Percentiles rank a stretch among this genome's conserved stretches.
Evolutionary conservation across 2,113 vertebrate species (phyloP).

Genomic region (Nerophis lumbriciformis): DNA sequence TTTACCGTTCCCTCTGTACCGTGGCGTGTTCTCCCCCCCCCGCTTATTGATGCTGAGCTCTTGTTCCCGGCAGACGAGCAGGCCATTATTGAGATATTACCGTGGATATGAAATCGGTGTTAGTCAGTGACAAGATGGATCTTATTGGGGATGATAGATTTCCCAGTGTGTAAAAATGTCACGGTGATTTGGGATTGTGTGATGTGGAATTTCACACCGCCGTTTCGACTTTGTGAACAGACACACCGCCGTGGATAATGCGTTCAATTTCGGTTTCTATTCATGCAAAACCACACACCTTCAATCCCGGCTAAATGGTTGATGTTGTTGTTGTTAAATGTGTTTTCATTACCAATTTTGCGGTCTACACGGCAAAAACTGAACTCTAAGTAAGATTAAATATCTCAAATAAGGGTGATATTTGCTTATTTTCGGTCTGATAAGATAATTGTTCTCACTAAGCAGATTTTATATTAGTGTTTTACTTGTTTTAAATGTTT

Average conservation of each 20-base stretch:
- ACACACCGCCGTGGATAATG: constrained; percentile 50
- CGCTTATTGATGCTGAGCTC: constrained; percentile 48
- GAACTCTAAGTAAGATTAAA: no score
- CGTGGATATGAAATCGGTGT: constrained; percentile 55
- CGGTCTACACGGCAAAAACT: no score
- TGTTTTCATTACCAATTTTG: no score
- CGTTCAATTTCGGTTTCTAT: constrained; percentile 28
- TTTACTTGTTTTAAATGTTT: not conserved
- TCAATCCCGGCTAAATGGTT: not conserved
- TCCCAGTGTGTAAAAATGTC: constrained; percentile 61
- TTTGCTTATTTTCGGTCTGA: no score
- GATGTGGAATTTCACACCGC: constrained; percentile 66
- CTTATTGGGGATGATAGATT: constrained; percentile 37
- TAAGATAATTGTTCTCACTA: no score
- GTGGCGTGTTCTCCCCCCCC: constrained; percentile 40
- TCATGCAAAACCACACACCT: constrained; percentile 22
- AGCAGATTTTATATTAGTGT: not conserved
- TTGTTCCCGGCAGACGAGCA: constrained; percentile 57
- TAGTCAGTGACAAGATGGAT: constrained; percentile 54
- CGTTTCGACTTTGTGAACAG: constrained; percentile 46
- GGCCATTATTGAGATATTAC: constrained; percentile 65
- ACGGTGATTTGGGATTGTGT: constrained; percentile 65
- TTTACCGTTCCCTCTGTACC: constrained; percentile 44
- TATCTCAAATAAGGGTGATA: no score
- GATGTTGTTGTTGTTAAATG: no score